A percentile compares a stretch with the other conserved stretches of the same genome.
These are phyloP conservation scores for Laspeyria flexula DNA, from an alignment of 2,888 invertebrate species.

Conservation along the genomic window DNA sequence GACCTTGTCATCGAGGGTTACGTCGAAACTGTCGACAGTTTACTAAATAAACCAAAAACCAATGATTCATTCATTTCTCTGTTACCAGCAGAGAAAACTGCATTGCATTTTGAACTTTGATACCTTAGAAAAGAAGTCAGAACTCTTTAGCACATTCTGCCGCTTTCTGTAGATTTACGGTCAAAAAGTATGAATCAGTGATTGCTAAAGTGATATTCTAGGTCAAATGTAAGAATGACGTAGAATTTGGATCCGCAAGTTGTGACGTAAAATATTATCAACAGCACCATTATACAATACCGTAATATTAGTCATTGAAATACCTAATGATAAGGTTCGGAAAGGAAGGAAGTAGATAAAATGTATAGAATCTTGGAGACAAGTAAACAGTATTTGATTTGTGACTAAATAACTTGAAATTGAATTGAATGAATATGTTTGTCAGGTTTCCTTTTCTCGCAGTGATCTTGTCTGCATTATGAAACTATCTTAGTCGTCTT, in stretches of 20 bases:
- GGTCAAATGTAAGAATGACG: slow-evolving; percentile 55
- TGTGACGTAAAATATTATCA: slow-evolving; percentile 13
- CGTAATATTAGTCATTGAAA: background rate
- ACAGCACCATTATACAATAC: background rate
- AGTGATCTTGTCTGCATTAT: no score
- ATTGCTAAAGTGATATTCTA: slow-evolving; percentile 55
- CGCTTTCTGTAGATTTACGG: slow-evolving; percentile 22
- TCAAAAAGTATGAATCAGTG: slow-evolving; percentile 53
- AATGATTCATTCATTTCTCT: slow-evolving; percentile 69
- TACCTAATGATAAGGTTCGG: background rate
- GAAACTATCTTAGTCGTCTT: no score
- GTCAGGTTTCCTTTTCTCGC: no score
- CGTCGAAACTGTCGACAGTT: slow-evolving; percentile 10
- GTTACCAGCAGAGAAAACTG: slow-evolving; percentile 28
- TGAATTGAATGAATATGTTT: no score
- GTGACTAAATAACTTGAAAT: no score
- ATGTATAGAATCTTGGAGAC: no score
- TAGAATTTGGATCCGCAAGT: slow-evolving; percentile 35
- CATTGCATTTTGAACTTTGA: slow-evolving; percentile 31
- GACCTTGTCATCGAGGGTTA: slow-evolving; percentile 26
- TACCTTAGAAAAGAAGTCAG: background rate
- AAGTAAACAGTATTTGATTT: no score
- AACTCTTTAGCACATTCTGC: background rate
- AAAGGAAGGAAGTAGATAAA: no score
- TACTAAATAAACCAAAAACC: slow-evolving; percentile 41